Evolutionary conservation across 1,140 invertebrate species (phyloP).

Genomic region (Megathymus violae): DNA sequence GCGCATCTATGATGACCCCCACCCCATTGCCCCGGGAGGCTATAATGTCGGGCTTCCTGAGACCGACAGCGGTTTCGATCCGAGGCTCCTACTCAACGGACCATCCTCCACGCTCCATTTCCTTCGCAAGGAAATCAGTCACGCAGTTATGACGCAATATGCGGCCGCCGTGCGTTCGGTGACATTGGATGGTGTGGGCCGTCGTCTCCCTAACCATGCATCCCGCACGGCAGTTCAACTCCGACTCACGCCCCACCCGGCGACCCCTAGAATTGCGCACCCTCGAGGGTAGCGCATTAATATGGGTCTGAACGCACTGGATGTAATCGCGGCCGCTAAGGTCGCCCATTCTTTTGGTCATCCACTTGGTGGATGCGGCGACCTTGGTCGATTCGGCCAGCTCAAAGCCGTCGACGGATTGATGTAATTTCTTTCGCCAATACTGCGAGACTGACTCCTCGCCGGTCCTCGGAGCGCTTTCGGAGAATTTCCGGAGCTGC

Average conservation of each 20-base stretch:
- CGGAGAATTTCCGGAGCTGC: slow-evolving; percentile 30
- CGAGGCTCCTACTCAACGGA: slow-evolving; percentile 29
- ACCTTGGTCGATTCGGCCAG: slow-evolving; percentile 37
- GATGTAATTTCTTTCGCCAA: slow-evolving; percentile 37
- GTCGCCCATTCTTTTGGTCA: slow-evolving; percentile 31
- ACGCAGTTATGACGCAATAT: slow-evolving; percentile 55
- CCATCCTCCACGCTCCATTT: slow-evolving; percentile 28
- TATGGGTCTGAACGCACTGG: slow-evolving; percentile 48
- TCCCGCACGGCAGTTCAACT: slow-evolving; percentile 55
- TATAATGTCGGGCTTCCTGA: slow-evolving; percentile 38
- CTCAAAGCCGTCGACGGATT: slow-evolving; percentile 43
- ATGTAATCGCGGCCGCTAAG: slow-evolving; percentile 49
- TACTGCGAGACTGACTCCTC: slow-evolving; percentile 18
- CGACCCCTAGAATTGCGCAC: slow-evolving; percentile 44
- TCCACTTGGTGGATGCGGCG: slow-evolving; percentile 43
- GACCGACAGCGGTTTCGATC: slow-evolving; percentile 24
- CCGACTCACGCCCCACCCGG: slow-evolving; percentile 25
- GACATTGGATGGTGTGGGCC: slow-evolving; percentile 67
- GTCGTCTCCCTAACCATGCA: slow-evolving; percentile 59
- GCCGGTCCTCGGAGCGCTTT: slow-evolving; percentile 6
- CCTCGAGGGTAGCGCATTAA: slow-evolving; percentile 49
- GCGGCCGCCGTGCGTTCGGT: slow-evolving; percentile 56
- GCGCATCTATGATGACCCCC: slow-evolving; percentile 25
- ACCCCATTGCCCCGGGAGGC: slow-evolving; percentile 14
- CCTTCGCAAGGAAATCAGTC: slow-evolving; percentile 11